A percentile compares a stretch with the other conserved stretches of the same genome.
Conservation (phyloP, 2,888 invertebrate species). For the Mantis religiosa region DNA sequence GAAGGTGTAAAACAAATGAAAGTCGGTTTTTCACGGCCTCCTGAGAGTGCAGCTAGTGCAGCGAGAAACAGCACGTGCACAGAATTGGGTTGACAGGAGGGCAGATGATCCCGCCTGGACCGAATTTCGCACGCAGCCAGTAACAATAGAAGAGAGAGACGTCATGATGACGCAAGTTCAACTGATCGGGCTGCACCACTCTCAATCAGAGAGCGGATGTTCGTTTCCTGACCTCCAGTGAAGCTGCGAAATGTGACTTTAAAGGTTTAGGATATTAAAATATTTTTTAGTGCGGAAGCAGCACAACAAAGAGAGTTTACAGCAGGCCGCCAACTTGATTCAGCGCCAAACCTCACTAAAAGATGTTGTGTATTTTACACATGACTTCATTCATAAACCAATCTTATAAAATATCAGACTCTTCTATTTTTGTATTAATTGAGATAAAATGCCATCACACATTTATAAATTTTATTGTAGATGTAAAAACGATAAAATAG, state of each 20-base stretch:
- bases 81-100: neutral
- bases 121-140: neutral
- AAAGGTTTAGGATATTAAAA: no score
- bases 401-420: no score
- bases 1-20: neutral
- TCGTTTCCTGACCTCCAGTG: neutral
- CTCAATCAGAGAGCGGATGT: neutral
- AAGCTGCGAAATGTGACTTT: neutral
- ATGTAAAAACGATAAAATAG: no score
- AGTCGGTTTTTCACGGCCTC: neutral
- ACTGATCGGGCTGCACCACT: neutral
- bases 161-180: neutral
- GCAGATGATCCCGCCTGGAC: neutral
- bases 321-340: constrained; percentile 31
- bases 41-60: neutral
- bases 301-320: no score
- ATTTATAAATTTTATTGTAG: no score
- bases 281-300: no score
- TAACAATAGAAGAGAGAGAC: neutral
- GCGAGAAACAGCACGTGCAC: neutral
- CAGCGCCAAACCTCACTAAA: no score
- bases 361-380: no score
- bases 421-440: no score
- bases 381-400: no score
- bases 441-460: no score